Base-by-base conservation (phyloP, 2,113 vertebrate genomes). In the Acrocephalus kingi region DNA sequence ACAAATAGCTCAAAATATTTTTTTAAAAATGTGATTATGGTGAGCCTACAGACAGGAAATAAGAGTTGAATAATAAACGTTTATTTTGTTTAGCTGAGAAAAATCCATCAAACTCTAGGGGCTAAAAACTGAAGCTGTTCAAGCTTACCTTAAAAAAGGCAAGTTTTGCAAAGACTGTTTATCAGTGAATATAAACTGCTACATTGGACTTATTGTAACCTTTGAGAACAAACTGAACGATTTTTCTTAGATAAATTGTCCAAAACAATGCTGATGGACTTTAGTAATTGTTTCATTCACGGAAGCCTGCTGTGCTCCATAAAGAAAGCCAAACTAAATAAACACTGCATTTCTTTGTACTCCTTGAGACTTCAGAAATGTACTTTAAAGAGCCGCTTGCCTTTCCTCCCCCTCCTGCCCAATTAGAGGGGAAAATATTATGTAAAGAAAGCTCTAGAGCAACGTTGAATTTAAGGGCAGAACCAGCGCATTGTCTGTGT, bases 21-120 rank as follows among this genome's bases (percentile, higher is more conserved):
- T 2, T 1, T 7, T 72, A 73, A 73, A 46, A 61, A n/a, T 1
- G 7, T 13, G 1, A 67, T 68, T 25, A 49, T 4, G 1, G 12
- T n/a, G 9, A 61, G 49, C 15, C 22, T 58, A 78, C 8, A 49
- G 9, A 68, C 1, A 64, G 16, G 14, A 72, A 94, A 52, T 0
- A 81, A 3, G 9, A 16, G 9, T 5, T n/a, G 13, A 52, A 23
- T 23, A 83, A 61, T 4, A 56, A 74, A 66, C 2, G 9, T 19
- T 69, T 37, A 11, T 77, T 92, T 39, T 22, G 2, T 61, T 89
- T 23, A 55, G 7, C 31, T 68, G 8, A 82, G 9, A 45, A 93
- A 87, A 91, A 72, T 2, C 5, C 18, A 82, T 18, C 17, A 18
- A 48, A 43, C 13, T 54, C 17, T 11, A 56, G 8, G 4, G 20